phyloP scores from a whole-genome alignment of 92 coral and sea anemone genomes.

The Palythoa grandis region DNA sequence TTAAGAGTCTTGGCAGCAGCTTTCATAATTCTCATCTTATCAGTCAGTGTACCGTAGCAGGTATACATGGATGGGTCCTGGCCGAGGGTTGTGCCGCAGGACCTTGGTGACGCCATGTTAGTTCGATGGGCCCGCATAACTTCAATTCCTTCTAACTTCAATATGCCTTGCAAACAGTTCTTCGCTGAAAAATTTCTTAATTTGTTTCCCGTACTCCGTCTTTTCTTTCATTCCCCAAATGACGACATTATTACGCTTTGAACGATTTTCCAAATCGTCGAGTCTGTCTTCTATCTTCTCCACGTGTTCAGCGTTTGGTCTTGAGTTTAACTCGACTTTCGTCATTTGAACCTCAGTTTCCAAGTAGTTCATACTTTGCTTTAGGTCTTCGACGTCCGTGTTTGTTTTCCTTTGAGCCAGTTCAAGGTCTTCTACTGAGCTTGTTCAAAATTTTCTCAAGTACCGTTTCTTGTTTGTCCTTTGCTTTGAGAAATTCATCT shows the following conservation, averaged over 20 bases:
- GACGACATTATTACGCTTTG: conserved; percentile 31
- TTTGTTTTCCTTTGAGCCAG: too few species aligned
- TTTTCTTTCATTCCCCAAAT: conserved; percentile 39
- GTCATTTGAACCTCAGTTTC: too few species aligned
- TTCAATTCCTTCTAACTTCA: conserved; percentile 30
- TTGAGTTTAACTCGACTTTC: too few species aligned
- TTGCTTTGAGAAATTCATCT: too few species aligned
- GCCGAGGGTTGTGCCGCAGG: not conserved
- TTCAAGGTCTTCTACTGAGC: too few species aligned
- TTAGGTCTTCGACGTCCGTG: too few species aligned
- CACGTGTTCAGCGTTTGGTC: conserved; percentile 1
- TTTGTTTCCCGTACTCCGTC: not conserved
- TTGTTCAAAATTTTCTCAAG: too few species aligned
- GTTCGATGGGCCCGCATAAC: conserved; percentile 43
- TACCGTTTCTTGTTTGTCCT: too few species aligned
- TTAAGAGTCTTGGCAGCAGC: conserved; percentile 5
- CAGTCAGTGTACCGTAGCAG: not conserved
- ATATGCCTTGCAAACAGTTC: conserved; percentile 22
- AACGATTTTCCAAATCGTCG: conserved; percentile 26
- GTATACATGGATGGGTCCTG: not conserved
- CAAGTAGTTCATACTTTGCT: too few species aligned
- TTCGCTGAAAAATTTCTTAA: conserved; percentile 2
- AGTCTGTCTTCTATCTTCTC: not conserved
- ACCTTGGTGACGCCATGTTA: not conserved
- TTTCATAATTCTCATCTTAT: conserved; percentile 17